Evolutionary conservation across 2,888 invertebrate genomes (phyloP).

Genomic region (Taphrorychus bicolor): DNA sequence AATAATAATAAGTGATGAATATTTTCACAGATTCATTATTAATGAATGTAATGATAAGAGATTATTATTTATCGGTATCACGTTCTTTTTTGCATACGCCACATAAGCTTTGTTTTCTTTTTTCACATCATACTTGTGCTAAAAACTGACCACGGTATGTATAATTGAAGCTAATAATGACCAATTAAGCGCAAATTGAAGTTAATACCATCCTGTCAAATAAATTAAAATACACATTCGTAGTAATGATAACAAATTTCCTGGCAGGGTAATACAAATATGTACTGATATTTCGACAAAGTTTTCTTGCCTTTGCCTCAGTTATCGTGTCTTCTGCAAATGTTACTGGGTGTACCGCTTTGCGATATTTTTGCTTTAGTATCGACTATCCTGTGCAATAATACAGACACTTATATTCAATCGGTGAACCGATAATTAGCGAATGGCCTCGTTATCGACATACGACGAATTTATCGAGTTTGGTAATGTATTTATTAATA

Average conservation of each 20-base stretch:
- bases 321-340: slow-evolving; percentile 6
- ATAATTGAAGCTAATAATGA: too few species aligned
- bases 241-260: slow-evolving; percentile 29
- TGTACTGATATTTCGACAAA: slow-evolving; percentile 6
- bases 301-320: slow-evolving; percentile 11
- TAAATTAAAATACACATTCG: slow-evolving; percentile 3
- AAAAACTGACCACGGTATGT: too few species aligned
- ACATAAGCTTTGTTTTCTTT: too few species aligned
- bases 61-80: too few species aligned
- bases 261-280: slow-evolving; percentile 22
- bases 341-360: not conserved
- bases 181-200: not conserved
- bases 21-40: not conserved
- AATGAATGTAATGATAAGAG: too few species aligned
- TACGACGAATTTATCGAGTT: slow-evolving; percentile 39
- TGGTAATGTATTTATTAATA: slow-evolving; percentile 29
- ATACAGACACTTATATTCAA: too few species aligned
- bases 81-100: too few species aligned
- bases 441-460: slow-evolving; percentile 16
- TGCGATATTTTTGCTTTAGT: not conserved
- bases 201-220: slow-evolving; percentile 20
- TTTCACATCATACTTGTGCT: too few species aligned
- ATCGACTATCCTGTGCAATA: not conserved
- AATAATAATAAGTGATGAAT: not conserved
- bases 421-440: not conserved